Conservation (phyloP, 2,797 vertebrate genomes). For the Hippopotamyrus pictus region DNA sequence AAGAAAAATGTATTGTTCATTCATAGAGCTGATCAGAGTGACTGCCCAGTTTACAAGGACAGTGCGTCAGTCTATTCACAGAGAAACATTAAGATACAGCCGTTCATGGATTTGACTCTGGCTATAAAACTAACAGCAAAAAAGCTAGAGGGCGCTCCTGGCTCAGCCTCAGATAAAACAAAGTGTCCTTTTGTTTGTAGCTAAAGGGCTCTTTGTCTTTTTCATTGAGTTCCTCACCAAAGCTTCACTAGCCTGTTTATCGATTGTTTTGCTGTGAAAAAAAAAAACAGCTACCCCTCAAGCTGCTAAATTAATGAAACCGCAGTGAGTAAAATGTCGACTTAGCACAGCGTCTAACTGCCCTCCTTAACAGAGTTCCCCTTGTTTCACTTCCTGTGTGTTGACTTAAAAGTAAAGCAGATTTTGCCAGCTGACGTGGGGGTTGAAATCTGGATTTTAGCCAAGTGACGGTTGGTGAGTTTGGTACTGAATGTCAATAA, state of each 20-base stretch:
- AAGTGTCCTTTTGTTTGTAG: not conserved
- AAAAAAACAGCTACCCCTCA: not conserved
- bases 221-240: not conserved
- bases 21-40: not conserved
- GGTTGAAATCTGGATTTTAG: not conserved
- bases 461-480: not conserved
- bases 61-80: not conserved
- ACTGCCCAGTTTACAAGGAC: not conserved
- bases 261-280: not conserved
- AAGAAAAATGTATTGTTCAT: not conserved
- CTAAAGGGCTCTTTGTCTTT: not conserved
- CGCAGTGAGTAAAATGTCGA: not conserved
- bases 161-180: not conserved
- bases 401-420: not conserved
- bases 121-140: not conserved
- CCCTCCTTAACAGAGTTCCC: not conserved
- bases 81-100: not conserved
- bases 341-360: not conserved
- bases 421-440: not conserved
- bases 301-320: slow-evolving; percentile 7
- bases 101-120: not conserved
- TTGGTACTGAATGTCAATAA: not conserved
- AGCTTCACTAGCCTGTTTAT: not conserved
- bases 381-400: not conserved
- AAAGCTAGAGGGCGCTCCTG: not conserved